phyloP scores from a whole-genome alignment of 2,797 vertebrate genomes.

The Coluber constrictor region DNA sequence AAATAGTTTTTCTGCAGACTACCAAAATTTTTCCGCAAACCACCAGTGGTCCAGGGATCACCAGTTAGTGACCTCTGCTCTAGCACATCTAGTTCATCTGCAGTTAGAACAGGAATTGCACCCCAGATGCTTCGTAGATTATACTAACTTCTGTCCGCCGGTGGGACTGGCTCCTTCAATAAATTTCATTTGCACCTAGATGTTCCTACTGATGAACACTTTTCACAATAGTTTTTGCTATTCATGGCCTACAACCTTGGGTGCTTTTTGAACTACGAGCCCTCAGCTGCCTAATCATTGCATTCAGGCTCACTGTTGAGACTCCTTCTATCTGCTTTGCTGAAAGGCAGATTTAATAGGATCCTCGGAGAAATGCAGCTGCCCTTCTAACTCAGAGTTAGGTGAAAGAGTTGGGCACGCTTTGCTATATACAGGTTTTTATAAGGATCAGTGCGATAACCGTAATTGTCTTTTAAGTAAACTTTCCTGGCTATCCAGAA shows the following conservation, averaged over 20 bases:
- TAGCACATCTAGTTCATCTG: background rate
- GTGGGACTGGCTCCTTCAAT: background rate
- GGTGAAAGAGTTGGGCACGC: background rate
- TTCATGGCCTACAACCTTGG: background rate
- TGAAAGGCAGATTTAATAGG: background rate
- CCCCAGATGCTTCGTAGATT: background rate
- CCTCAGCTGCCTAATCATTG: background rate
- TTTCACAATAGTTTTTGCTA: background rate
- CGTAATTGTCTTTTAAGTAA: background rate
- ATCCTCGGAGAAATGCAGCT: background rate
- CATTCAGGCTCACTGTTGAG: background rate
- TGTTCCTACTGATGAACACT: background rate
- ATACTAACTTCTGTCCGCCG: background rate
- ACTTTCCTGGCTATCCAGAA: background rate
- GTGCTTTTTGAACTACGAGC: background rate
- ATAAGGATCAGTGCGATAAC: background rate
- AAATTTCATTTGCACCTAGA: background rate
- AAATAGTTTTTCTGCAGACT: too few species aligned
- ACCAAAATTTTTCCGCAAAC: too few species aligned
- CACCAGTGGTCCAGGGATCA: too few species aligned
- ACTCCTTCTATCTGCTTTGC: background rate
- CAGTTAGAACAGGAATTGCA: background rate
- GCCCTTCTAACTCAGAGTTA: background rate
- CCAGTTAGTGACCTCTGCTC: too few species aligned
- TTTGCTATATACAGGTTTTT: background rate